Base-by-base conservation (phyloP, 30 jellyfish, hydroid and myxozoan genomes). In the Morbakka virulenta region DNA sequence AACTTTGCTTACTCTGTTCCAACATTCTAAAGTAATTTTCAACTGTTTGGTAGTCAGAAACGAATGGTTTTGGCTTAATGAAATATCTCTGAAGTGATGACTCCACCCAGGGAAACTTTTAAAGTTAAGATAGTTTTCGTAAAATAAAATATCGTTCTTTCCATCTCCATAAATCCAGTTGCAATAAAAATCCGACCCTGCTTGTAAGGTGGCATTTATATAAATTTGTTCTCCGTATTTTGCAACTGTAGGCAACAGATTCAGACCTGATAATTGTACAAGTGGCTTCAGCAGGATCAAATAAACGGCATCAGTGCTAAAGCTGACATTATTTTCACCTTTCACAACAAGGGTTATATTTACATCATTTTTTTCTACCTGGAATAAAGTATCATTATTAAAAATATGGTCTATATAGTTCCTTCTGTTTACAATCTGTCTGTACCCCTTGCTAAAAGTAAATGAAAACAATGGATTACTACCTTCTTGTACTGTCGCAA, bases 141-240 rank as follows among this genome's bases (percentile, higher is more conserved):
- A 41, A 41, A 41, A 41, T 41, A 6, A 6, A 6, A 17, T 41
- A 41, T 9, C 9, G 17, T 41, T 9, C 17, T 17, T 41, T 21
- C 25, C 25, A 57, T 57, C 71, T 14, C 71, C 71, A 57, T 57
- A 57, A 6, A 21, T 6, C 34, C 25, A 14, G 6, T 57, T 20
- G 71, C 71, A 57, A 57, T 6, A 6, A 24, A 57, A 57, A 57
- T 57, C 71, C 11, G 71, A 57, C 6, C 71, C 71, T 57, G 9
- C 13, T 41, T 17, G 9, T 17, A 41, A 41, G 13, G 57, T 41
- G 9, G 57, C 9, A 41, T 9, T 41, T 41, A 41, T 9, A 41
- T 6, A 9, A 6, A 17, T 17, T 6, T 6, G 9, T 41, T 41
- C 17, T 9, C 17, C 13, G 17, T 9, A 6, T 17, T 41, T 9